Percentiles rank a stretch among this genome's conserved stretches.
Evolutionary conservation across 1,140 invertebrate species (phyloP).

Genomic region (Physella acuta): DNA sequence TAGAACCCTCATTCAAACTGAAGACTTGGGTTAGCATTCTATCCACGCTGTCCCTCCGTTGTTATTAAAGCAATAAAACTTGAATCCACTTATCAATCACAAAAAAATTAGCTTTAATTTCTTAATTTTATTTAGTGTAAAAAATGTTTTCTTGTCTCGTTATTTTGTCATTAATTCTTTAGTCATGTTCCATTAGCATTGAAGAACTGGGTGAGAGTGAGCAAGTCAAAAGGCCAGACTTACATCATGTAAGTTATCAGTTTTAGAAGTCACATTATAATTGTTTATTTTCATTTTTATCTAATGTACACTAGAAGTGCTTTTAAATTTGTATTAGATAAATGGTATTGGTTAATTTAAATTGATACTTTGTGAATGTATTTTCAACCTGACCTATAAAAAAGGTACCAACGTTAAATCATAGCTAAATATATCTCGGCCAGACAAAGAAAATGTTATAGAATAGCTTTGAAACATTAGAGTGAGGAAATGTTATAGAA

Average conservation of each 20-base stretch:
- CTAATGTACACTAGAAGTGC: not conserved
- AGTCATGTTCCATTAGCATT: conserved; percentile 6
- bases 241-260: not conserved
- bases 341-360: not conserved
- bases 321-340: not conserved
- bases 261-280: not conserved
- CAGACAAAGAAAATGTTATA: not conserved
- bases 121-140: not conserved
- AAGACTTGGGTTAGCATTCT: not conserved
- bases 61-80: not conserved
- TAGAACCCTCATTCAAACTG: not conserved
- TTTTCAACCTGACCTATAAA: not conserved
- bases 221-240: not conserved
- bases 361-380: not conserved
- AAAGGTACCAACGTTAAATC: not conserved
- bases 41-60: not conserved
- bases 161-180: not conserved
- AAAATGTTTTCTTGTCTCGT: not conserved
- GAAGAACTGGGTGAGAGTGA: conserved; percentile 19
- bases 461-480: not conserved
- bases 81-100: not conserved
- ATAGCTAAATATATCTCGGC: no score
- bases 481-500: not conserved
- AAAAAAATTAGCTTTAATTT: not conserved
- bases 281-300: not conserved